A percentile compares a stretch with the other conserved stretches of the same genome.
Evolutionary conservation across 2,888 invertebrate genomes (phyloP).

Genomic region (Oligia strigilis): DNA sequence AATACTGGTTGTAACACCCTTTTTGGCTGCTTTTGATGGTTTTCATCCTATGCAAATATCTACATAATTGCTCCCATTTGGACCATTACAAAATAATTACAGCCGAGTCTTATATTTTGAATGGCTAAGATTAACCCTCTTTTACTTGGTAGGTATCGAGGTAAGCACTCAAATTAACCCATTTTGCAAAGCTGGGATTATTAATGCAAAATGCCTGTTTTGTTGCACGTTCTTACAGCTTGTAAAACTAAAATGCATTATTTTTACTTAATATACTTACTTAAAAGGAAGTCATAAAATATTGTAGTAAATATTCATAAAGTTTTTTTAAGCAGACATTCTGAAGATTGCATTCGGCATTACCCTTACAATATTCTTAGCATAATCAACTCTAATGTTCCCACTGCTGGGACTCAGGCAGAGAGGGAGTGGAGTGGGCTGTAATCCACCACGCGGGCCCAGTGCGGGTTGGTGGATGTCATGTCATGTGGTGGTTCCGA

Average conservation of each 20-base stretch:
- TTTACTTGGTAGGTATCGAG: conserved; percentile 30
- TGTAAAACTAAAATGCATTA: conserved; percentile 30
- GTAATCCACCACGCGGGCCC: too few species aligned
- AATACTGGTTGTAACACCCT: background rate
- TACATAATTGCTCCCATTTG: conserved; percentile 17
- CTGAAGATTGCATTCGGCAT: background rate
- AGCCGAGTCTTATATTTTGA: conserved; percentile 32
- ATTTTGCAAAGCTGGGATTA: conserved; percentile 47
- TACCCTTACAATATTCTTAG: background rate
- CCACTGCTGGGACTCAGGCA: too few species aligned
- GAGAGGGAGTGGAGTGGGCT: too few species aligned
- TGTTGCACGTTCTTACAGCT: conserved; percentile 39
- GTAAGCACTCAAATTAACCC: conserved; percentile 54
- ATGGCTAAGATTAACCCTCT: conserved; percentile 43
- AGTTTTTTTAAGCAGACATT: background rate
- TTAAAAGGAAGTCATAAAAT: background rate
- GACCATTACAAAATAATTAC: conserved; percentile 23
- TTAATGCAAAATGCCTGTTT: conserved; percentile 47
- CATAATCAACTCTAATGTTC: too few species aligned
- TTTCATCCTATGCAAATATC: background rate
- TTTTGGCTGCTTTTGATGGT: background rate
- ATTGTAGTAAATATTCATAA: background rate
- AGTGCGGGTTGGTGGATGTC: too few species aligned
- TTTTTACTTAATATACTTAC: conserved; percentile 29
- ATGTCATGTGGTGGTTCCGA: too few species aligned